These are phyloP conservation scores for Charina bottae DNA, from an alignment of 2,113 vertebrate species.

Conservation along the genomic window DNA sequence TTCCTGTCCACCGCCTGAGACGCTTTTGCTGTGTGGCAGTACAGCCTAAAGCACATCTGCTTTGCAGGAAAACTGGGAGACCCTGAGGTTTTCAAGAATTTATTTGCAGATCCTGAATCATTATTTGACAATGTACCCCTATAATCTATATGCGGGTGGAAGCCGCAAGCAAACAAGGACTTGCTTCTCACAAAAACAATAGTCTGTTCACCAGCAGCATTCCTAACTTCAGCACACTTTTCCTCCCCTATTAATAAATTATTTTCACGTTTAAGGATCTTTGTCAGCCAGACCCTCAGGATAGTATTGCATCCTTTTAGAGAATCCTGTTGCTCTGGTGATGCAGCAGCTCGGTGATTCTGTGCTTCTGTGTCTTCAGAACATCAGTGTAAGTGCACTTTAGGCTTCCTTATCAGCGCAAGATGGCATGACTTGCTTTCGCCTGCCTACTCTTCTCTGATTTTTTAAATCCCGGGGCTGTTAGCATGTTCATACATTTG, in stretches of 20 bases:
- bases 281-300: not conserved
- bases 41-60: not conserved
- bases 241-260: not conserved
- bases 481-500: not conserved
- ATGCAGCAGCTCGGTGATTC: not conserved
- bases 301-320: not conserved
- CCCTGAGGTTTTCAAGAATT: not conserved
- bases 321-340: not conserved
- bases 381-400: not conserved
- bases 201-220: not conserved
- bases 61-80: not conserved
- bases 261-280: not conserved
- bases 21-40: not conserved
- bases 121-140: slow-evolving; percentile 1
- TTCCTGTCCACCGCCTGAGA: not conserved
- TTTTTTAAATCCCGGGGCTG: not conserved
- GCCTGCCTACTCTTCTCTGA: not conserved
- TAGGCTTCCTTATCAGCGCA: not conserved
- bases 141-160: not conserved
- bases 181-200: not conserved
- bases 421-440: not conserved
- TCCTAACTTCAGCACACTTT: not conserved
- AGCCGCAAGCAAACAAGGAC: not conserved
- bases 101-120: slow-evolving; percentile 20
- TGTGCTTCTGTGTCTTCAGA: not conserved